Evolutionary conservation across 2,113 vertebrate species (phyloP), one percentile per base, ranked within the genome.

Genomic region (Seriola dumerili): DNA sequence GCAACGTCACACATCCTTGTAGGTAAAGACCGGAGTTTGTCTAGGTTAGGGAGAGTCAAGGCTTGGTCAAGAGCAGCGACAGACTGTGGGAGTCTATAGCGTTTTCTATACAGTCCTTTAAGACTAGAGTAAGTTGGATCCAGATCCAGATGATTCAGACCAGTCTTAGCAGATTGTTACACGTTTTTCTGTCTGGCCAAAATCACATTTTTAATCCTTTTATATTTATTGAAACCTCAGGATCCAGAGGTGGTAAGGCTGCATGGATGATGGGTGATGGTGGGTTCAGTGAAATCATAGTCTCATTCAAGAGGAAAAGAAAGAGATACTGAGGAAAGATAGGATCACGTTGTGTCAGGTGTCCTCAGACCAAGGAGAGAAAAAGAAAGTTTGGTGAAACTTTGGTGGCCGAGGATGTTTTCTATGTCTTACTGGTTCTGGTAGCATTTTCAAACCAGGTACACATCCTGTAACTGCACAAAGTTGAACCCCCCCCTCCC

Each of bases 401-500:
- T 90, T 90, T 90, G 85, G 79, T 78, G 85, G 76, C 59, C 50
- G 48, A 65, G 23, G 75, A 85, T 61, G 38, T 73, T 80, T 12
- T 63, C 11, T 74, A n/a, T 54, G 55, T 46, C 25, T 25, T 54
- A 58, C 6, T 54, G 42, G 34, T 76, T 72, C 72, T 52, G 38
- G 62, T 57, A 9, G 46, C 13, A 32, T 72, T 77, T 66, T 75
- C 23, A 83, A 81, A 78, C 34, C 76, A 61, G 54, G 32, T 63
- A 59, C 65, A 85, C 58, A 79, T 85, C 48, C 80, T 4, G 4
- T 25, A 14, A 74, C 76, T 50, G 74, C 50, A 48, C 64, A 62
- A 69, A 54, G 55, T 44, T 72, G 23, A 63, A 74, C 16, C 67
- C 25, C 8, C 9, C 17, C 6, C 6, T 0, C 7, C 2, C 13